phyloP scores from a whole-genome alignment of 2,113 vertebrate genomes.

The Perca fluviatilis region DNA sequence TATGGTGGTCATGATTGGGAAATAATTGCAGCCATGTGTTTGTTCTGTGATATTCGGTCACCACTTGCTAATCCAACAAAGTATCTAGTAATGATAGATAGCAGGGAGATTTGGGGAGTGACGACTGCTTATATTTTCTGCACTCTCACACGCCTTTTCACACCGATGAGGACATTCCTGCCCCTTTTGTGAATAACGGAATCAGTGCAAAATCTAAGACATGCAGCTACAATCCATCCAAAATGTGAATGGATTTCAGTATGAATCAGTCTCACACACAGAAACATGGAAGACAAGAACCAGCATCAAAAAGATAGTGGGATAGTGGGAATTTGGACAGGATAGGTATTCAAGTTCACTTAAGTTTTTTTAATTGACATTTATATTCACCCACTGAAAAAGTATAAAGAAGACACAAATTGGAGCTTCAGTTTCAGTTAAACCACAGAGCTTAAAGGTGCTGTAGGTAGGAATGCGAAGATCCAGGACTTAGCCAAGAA shows the following conservation, averaged over 20 bases:
- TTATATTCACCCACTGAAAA: constrained; percentile 16
- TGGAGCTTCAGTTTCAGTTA: constrained; percentile 35
- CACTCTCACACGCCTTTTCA: constrained; percentile 28
- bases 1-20: constrained; percentile 55
- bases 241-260: constrained; percentile 19
- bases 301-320: constrained; percentile 5
- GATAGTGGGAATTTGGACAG: constrained; percentile 18
- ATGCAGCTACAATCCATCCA: constrained; percentile 7
- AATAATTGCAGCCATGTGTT: constrained; percentile 73
- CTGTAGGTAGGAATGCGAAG: too few relatives aligned
- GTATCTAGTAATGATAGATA: constrained; percentile 65
- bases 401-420: constrained; percentile 23
- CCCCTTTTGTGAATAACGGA: not conserved
- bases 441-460: constrained; percentile 6
- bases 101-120: constrained; percentile 56
- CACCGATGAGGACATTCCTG: constrained; percentile 26
- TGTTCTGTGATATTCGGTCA: constrained; percentile 57
- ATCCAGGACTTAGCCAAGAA: too few relatives aligned
- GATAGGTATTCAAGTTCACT: constrained; percentile 19
- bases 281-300: constrained; percentile 12
- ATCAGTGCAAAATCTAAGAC: not conserved
- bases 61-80: constrained; percentile 56
- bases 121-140: constrained; percentile 45
- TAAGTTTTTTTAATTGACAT: constrained; percentile 26
- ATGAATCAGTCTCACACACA: constrained; percentile 11